Conservation (phyloP, 2,113 vertebrate genomes). For the Myrmophylax atrothorax region DNA sequence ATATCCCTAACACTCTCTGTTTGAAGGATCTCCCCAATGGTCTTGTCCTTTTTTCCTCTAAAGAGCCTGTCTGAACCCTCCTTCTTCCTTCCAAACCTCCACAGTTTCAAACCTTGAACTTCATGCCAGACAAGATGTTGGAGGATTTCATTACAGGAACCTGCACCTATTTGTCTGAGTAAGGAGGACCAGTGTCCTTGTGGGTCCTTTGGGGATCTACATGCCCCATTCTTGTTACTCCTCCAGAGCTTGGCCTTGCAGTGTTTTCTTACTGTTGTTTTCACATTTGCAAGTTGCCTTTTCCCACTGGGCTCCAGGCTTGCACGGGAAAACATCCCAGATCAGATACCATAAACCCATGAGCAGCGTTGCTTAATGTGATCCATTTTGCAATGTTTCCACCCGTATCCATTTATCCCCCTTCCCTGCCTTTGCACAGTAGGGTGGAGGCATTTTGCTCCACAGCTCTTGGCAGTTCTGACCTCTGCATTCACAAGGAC, state of each 20-base stretch:
- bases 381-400: constrained; percentile 23
- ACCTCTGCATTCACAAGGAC: constrained; percentile 14
- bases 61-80: background rate
- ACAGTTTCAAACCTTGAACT: background rate
- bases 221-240: background rate
- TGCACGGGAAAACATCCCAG: background rate
- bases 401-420: background rate
- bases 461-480: background rate
- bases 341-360: background rate
- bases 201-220: background rate
- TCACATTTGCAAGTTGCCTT: background rate
- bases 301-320: background rate
- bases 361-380: background rate
- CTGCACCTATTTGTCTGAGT: background rate
- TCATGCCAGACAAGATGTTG: background rate
- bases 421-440: constrained; percentile 19
- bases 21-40: background rate
- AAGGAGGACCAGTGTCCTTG: background rate
- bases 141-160: background rate
- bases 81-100: background rate
- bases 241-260: background rate
- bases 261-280: background rate
- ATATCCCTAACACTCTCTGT: background rate
- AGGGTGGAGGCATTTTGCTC: constrained; percentile 40
- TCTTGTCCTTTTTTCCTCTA: background rate